Base-by-base conservation (phyloP, 2,888 invertebrate genomes). In the Epirrita christyi region DNA sequence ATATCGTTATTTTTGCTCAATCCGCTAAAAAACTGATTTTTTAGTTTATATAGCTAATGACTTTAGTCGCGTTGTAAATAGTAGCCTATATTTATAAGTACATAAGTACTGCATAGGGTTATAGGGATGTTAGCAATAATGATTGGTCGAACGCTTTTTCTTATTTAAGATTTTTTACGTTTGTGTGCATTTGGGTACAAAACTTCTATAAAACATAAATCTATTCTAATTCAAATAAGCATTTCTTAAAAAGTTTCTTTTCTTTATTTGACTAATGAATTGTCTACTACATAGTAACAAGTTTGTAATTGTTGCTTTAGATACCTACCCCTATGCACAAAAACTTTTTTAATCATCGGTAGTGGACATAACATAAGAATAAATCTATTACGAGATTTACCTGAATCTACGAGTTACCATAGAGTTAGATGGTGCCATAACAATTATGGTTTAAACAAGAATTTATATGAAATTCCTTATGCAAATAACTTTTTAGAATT, bases 361-460 rank as follows among this genome's bases (percentile, higher is more conserved):
- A 77, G 70, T 65, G 78, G 78, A 76, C 71, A 72, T 71, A 73
- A 68, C 60, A 59, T 74, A 67, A 73, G 68, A 52, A 43, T 63
- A 57, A 51, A 42, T 50, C 21, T 58, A 53, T 41, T 45, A 57
- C 40, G 44, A 68, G 71, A 82, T 56, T 53, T 84, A 87, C 86
- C 87, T 85, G 85, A 81, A 77, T 75, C 55, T 62, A 77, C 75
- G 82, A 88, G 89, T 90, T 88, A 89, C 90, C 90, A 87, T 88
- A 88, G 86, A 78, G 67, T 87, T 83, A 82, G 87, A 84, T 86
- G 89, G 89, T 90, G 90, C 88, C 88, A 89, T 89, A 87, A 76
- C 69, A 76, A 76, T 74, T 77, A 80, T 79, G 80, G 78, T 78
- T 72, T 73, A 55, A 61, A 59, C 59, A 59, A 48, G 14, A 47